These are phyloP conservation scores for Lasiurus cinereus DNA, from an alignment of 2,113 vertebrate genomes.

Conservation along the genomic window DNA sequence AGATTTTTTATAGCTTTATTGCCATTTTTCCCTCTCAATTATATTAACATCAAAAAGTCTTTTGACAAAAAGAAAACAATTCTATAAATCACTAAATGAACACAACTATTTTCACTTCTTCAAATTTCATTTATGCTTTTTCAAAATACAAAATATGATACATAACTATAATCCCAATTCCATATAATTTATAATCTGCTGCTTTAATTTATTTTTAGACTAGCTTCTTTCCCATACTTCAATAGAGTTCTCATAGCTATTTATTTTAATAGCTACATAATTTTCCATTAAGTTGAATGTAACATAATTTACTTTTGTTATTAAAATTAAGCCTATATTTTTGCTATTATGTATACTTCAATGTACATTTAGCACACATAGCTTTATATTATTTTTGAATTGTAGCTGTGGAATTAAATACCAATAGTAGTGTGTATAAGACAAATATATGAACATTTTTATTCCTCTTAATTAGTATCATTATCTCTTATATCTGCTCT, in stretches of 20 bases:
- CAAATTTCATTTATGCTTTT: background rate
- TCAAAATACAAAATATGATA: background rate
- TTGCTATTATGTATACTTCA: background rate
- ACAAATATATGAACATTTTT: conserved; percentile 29
- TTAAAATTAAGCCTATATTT: conserved; percentile 18
- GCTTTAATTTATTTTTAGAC: conserved; percentile 38
- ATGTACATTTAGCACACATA: background rate
- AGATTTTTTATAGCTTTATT: background rate
- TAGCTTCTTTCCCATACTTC: background rate
- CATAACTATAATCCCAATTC: background rate
- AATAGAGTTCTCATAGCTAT: conserved; percentile 11
- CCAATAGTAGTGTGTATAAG: background rate
- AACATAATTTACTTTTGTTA: conserved; percentile 12
- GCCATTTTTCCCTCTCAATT: background rate
- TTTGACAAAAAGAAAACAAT: background rate
- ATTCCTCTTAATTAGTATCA: conserved; percentile 32
- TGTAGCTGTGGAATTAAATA: conserved; percentile 43
- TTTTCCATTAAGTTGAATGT: conserved; percentile 36
- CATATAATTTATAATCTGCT: background rate
- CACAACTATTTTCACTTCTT: background rate
- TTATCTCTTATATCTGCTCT: conserved; percentile 22
- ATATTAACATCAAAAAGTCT: conserved; percentile 31
- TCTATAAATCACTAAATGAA: background rate
- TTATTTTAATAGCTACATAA: conserved; percentile 32
- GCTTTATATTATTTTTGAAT: background rate